These are phyloP conservation scores for Rhyzopertha dominica DNA, from an alignment of 1,140 invertebrate species.

Conservation along the genomic window DNA sequence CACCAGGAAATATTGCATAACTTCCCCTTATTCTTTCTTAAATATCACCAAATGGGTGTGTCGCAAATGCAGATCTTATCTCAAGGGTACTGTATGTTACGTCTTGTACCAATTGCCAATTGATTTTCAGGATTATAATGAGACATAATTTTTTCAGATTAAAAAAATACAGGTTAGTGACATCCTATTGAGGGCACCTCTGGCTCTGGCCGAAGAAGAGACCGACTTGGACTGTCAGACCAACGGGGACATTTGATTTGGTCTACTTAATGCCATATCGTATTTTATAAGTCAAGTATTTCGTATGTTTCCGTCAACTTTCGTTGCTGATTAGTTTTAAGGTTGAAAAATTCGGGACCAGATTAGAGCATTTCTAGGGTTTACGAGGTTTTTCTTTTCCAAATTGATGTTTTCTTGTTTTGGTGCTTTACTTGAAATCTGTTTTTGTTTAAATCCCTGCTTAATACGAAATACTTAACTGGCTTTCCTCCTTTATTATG, in stretches of 20 bases:
- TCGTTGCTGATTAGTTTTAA: neutral
- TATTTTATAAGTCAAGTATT: conserved; percentile 19
- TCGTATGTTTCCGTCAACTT: conserved; percentile 13
- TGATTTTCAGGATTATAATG: too few species aligned
- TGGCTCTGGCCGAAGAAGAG: conserved; percentile 37
- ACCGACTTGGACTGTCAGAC: conserved; percentile 18
- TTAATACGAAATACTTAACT: conserved; percentile 26
- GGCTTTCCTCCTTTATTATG: conserved; percentile 18
- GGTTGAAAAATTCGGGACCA: conserved; percentile 16
- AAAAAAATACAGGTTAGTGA: conserved; percentile 37
- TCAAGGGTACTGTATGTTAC: too few species aligned
- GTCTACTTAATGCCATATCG: too few species aligned
- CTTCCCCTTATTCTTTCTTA: too few species aligned
- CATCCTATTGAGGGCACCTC: conserved; percentile 32
- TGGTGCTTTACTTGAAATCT: conserved; percentile 18
- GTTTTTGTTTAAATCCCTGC: conserved; percentile 16
- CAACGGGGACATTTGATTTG: conserved; percentile 8
- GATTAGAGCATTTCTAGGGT: conserved; percentile 7
- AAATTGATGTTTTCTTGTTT: conserved; percentile 20
- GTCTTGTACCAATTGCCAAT: too few species aligned
- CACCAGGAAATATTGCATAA: too few species aligned
- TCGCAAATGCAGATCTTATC: too few species aligned
- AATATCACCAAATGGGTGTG: too few species aligned
- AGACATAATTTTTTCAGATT: conserved; percentile 37
- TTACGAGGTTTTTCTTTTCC: conserved; percentile 7